Conservation (phyloP, 1,140 invertebrate species). For the Goniozus legneri region DNA sequence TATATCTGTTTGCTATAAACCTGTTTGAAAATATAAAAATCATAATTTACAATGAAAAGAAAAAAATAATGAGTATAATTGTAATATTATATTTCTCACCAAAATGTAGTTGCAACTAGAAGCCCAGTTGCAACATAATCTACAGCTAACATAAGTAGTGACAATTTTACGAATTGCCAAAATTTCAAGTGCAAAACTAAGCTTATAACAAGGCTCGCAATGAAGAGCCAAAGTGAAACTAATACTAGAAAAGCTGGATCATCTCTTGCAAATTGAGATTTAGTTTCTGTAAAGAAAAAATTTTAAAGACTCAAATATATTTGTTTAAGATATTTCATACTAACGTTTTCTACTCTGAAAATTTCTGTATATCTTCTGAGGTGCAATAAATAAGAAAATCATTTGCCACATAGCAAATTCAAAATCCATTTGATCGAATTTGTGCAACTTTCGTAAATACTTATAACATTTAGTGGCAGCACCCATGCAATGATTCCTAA, state of each 20-base stretch:
- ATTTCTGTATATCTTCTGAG: slow-evolving; percentile 97
- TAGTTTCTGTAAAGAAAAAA: slow-evolving; percentile 76
- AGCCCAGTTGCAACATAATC: slow-evolving; percentile 90
- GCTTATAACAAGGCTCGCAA: slow-evolving; percentile 88
- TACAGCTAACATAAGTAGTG: slow-evolving; percentile 90
- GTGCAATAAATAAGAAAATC: slow-evolving; percentile 91
- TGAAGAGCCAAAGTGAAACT: slow-evolving; percentile 80
- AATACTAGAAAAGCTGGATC: slow-evolving; percentile 98
- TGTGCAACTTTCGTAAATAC: slow-evolving; percentile 85
- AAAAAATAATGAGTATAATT: not conserved
- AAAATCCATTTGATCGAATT: slow-evolving; percentile 99
- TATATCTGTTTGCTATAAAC: slow-evolving; percentile 85
- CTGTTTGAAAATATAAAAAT: slow-evolving; percentile 54
- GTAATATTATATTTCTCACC: slow-evolving; percentile 59
- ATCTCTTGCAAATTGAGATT: slow-evolving; percentile 98
- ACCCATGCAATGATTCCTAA: slow-evolving; percentile 69
- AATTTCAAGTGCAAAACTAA: slow-evolving; percentile 75
- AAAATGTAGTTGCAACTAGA: slow-evolving; percentile 84
- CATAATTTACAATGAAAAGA: not conserved
- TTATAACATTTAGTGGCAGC: slow-evolving; percentile 90
- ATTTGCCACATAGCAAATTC: slow-evolving; percentile 99
- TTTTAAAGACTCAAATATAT: slow-evolving; percentile 6
- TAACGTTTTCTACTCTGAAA: slow-evolving; percentile 98
- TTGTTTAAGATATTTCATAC: slow-evolving; percentile 36
- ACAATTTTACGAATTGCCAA: slow-evolving; percentile 77